Evolutionary conservation across 2,113 vertebrate genomes (phyloP).

Genomic region (Girardinichthys multiradiatus): DNA sequence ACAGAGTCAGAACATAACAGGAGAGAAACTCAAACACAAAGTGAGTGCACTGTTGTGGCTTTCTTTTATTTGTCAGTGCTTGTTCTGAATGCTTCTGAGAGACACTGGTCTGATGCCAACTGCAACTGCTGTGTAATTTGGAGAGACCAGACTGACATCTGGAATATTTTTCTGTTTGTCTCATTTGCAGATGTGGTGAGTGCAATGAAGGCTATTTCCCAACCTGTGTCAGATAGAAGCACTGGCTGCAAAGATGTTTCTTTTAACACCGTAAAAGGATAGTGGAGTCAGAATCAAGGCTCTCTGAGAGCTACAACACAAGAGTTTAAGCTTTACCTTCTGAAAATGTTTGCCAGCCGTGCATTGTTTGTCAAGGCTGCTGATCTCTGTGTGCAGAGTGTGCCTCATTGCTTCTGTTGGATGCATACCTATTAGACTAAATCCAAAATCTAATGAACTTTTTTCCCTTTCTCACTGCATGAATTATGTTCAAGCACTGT

Average conservation of each 20-base stretch:
- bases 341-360: conserved; percentile 35
- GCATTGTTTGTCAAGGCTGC: conserved; percentile 17
- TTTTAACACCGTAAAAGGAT: conserved; percentile 24
- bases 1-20: conserved; percentile 54
- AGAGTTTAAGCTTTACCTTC: conserved; percentile 21
- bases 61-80: conserved; percentile 1
- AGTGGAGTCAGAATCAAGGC: conserved; percentile 7
- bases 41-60: conserved; percentile 2
- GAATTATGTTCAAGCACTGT: conserved; percentile 41
- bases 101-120: background rate
- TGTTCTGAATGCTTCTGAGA: background rate
- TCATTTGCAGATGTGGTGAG: conserved; percentile 44
- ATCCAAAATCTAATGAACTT: conserved; percentile 21
- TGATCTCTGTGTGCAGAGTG: conserved; percentile 17
- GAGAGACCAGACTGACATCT: background rate
- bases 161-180: conserved; percentile 18
- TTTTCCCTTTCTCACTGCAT: conserved; percentile 53
- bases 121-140: background rate
- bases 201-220: conserved; percentile 2
- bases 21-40: conserved; percentile 16
- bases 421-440: conserved; percentile 32
- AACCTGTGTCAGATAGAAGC: conserved; percentile 21
- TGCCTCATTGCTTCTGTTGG: conserved; percentile 20
- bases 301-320: conserved; percentile 22
- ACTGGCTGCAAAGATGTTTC: conserved; percentile 28